Evolutionary conservation across 2,797 vertebrate genomes (phyloP), one percentile per base, ranked within the genome.

Genomic region (Rhinogobio ventralis): DNA sequence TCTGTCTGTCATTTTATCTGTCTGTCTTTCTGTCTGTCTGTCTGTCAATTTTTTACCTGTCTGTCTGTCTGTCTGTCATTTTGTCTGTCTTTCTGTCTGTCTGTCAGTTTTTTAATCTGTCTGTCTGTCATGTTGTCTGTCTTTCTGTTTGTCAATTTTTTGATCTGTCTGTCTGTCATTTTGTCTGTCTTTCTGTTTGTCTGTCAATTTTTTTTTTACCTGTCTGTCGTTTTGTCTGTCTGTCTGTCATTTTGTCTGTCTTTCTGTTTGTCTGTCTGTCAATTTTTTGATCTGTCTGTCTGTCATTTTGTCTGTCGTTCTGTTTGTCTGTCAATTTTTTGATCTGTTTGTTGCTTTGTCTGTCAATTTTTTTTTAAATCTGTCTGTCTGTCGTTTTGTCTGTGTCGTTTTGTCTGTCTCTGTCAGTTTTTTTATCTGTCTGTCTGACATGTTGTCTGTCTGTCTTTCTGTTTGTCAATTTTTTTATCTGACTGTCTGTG

Each of bases 151-250:
- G 0, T 49, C 46, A n/a, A n/a, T n/a, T n/a, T n/a, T n/a, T n/a
- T n/a, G n/a, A 0, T 49, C 46, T 49, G 0, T 49, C 46, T 17
- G 0, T 49, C 46, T 17, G 0, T 51, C 0, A 1, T 0, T 46
- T 0, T 6, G 0, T 49, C 46, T 17, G 15, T 49, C 46, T 5
- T 0, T 49, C 14, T 49, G 0, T 49, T 14, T 49, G 1, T 49
- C 46, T 17, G 1, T 49, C 46, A 1, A 0, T n/a, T n/a, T 33
- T 33, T 33, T n/a, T n/a, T 33, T 33, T 33, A 33, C 14, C n/a
- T 13, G 5, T 60, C 10, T 4, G 0, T 62, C 57, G 0, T 0
- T 23, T 3, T 25, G 1, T 62, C 11, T 28, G 0, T 28, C n/a
- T 28, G 0, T 60, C 20, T 9, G 2, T 55, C 53, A n/a, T n/a